A percentile compares a stretch with the other conserved stretches of the same genome.
Evolutionary conservation across 2,797 vertebrate species (phyloP).

Genomic region (Dendrocincla tyrannina): DNA sequence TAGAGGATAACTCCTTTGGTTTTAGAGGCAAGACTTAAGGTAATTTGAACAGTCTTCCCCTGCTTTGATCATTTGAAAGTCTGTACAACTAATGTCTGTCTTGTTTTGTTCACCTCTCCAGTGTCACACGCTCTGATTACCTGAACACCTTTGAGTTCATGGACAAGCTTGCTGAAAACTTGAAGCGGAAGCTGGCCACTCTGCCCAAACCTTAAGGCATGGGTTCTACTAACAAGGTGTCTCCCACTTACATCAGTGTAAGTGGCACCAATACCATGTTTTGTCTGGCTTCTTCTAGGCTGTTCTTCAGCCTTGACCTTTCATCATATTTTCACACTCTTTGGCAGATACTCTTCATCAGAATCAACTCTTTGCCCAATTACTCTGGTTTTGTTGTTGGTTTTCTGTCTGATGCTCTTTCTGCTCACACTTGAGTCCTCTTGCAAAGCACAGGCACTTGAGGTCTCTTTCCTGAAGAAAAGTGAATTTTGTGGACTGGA

Average conservation of each 20-base stretch:
- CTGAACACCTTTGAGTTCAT: constrained; percentile 97
- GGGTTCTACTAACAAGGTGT: neutral
- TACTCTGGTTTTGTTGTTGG: neutral
- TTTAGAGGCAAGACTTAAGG: neutral
- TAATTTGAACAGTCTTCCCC: neutral
- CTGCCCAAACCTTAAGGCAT: constrained; percentile 86
- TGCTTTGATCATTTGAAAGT: neutral
- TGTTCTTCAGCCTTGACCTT: neutral
- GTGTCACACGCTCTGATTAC: constrained; percentile 89
- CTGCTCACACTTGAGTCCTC: neutral
- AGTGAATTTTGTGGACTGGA: neutral
- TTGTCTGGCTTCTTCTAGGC: neutral
- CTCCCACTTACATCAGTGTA: neutral
- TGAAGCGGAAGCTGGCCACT: constrained; percentile 85
- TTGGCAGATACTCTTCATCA: neutral
- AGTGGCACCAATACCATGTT: constrained; percentile 46
- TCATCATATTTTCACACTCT: neutral
- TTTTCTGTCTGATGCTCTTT: constrained; percentile 7
- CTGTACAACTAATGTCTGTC: neutral
- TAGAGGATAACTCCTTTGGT: neutral
- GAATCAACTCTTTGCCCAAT: neutral
- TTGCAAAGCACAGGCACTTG: neutral
- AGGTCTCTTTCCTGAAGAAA: neutral
- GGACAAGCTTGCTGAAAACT: constrained; percentile 95
- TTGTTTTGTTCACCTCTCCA: constrained; percentile 54